Conservation (phyloP, 2,888 invertebrate genomes). For the Bellardia pandia region DNA sequence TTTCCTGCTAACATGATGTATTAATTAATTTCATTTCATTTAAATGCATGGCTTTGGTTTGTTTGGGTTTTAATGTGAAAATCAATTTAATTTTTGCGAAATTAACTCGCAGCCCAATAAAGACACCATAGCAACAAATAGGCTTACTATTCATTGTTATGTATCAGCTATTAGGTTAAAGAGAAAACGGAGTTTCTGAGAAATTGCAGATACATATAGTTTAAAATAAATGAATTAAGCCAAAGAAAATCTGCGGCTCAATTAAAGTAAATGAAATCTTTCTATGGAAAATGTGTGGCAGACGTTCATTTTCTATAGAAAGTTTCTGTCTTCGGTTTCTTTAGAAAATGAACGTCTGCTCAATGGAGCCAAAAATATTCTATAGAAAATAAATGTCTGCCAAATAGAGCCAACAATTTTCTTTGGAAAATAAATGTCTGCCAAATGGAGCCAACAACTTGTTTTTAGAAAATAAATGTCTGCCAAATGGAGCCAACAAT, state of each 20-base stretch:
- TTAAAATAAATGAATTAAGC: background rate
- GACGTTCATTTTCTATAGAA: no score
- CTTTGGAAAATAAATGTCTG: no score
- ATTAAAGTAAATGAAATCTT: no score
- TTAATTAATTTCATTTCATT: conserved; percentile 68
- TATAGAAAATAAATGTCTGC: no score
- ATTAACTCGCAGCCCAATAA: conserved; percentile 42
- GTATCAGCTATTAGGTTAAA: background rate
- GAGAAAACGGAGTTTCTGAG: conserved; percentile 26
- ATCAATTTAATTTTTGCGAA: conserved; percentile 58
- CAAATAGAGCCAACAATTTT: no score
- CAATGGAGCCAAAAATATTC: no score
- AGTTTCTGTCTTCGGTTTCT: no score
- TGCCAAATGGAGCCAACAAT: no score
- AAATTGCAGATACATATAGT: background rate
- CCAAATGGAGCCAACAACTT: no score
- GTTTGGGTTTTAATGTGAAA: conserved; percentile 54
- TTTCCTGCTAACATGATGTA: conserved; percentile 65
- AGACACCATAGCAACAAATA: background rate
- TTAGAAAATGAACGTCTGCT: no score
- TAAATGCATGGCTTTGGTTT: background rate
- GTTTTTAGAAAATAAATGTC: no score
- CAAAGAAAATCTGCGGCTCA: background rate
- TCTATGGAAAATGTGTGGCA: no score
- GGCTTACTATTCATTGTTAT: background rate